Percentiles rank a stretch among this genome's conserved stretches.
phyloP scores from a whole-genome alignment of 2,797 vertebrate species.

The Erethizon dorsatum region DNA sequence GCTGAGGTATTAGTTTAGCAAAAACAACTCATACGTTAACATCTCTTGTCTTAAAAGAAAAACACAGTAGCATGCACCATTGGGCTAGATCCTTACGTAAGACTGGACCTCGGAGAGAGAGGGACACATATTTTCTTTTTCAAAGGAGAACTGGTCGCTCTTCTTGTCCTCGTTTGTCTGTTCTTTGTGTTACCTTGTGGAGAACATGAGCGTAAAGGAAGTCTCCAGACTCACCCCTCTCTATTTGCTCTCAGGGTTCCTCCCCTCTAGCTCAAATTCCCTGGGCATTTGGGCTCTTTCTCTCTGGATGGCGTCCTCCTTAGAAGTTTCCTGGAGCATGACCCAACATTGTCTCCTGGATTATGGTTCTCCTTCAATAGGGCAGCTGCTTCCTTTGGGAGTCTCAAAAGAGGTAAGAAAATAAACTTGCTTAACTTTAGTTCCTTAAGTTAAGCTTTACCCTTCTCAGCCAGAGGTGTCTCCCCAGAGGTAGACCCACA shows the following conservation, averaged over 20 bases:
- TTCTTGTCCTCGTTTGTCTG: not conserved
- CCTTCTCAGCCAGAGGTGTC: not conserved
- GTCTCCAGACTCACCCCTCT: not conserved
- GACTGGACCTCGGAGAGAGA: not conserved
- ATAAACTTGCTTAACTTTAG: not conserved
- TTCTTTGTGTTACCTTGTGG: not conserved
- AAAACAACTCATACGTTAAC: not conserved
- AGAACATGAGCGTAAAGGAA: not conserved
- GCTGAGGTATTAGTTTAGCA: not conserved
- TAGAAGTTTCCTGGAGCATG: not conserved
- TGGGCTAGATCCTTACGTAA: not conserved
- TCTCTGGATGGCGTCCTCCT: fast-evolving
- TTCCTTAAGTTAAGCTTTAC: not conserved
- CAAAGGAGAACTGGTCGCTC: not conserved
- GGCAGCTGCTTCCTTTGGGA: not conserved
- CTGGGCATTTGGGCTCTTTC: not conserved
- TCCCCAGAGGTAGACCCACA: not conserved
- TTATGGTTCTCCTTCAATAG: not conserved
- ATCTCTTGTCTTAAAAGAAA: not conserved
- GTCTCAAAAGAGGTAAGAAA: not conserved
- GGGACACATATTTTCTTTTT: not conserved
- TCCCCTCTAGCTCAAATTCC: fast-evolving
- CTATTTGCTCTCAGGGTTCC: not conserved
- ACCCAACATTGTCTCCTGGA: too few relatives aligned
- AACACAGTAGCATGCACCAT: not conserved